Evolutionary conservation across 64 coral and sea anemone species (phyloP).

Genomic region (Platygyra sinensis): DNA sequence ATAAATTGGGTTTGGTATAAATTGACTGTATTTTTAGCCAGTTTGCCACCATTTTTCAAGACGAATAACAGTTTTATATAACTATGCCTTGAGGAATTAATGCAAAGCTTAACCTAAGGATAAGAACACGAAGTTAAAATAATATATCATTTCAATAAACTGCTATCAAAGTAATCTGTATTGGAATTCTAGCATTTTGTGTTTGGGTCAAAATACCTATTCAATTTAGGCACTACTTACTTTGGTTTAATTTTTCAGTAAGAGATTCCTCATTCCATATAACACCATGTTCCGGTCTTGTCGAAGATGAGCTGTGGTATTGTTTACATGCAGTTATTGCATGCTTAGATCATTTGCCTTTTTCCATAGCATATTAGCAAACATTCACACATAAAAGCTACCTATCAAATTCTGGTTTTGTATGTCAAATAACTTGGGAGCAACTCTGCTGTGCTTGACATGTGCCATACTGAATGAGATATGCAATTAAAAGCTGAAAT

Average conservation of each 20-base stretch:
- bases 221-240: background rate
- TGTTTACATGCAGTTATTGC: background rate
- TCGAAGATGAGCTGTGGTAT: background rate
- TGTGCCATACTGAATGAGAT: background rate
- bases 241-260: background rate
- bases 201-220: background rate
- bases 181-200: conserved; percentile 5
- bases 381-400: background rate
- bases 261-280: background rate
- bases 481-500: background rate
- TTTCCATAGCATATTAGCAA: too few species aligned
- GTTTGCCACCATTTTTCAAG: background rate
- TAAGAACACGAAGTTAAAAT: background rate
- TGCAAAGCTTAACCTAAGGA: background rate
- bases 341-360: too few species aligned
- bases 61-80: background rate
- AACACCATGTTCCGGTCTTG: background rate
- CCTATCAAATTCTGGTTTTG: too few species aligned
- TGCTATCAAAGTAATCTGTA: conserved; percentile 4
- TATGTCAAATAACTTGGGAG: too few species aligned
- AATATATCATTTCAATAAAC: background rate
- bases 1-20: background rate
- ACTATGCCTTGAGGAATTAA: background rate
- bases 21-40: conserved; percentile 4
- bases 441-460: background rate